Evolutionary conservation across 1,140 invertebrate genomes (phyloP), one percentile per base, ranked within the genome.

Genomic region (Ceratina australensis): DNA sequence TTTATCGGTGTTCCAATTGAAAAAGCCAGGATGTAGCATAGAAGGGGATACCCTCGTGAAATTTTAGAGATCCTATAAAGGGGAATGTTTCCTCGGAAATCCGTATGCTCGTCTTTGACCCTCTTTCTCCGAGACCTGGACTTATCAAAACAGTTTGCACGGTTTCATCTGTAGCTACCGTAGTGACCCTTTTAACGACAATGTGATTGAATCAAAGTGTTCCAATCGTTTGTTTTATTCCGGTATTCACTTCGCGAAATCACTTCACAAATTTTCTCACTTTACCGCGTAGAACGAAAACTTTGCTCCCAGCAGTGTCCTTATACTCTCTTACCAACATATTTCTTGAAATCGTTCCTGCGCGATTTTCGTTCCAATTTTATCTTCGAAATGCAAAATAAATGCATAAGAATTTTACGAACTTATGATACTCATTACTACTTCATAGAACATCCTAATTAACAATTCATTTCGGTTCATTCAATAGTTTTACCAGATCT

Each of bases 41-140:
- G 57, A 66, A 20, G 66, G 59, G 67, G 65, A 66, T 57, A 71
- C 74, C 20, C 81, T 86, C 87, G 72, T 87, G 80, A 88, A 87
- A 87, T 86, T 88, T 87, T 83, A 87, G 63, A 81, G 28, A 54
- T 54, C 59, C 80, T 59, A 87, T 87, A 86, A 88, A 87, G 68
- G 65, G 50, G 69, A 85, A 88, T 83, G 80, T n/a, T 78, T 78
- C 20, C 85, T 86, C 77, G 61, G 74, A 86, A 87, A 87, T 88
- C 78, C 78, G 81, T 83, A 88, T 87, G 85, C 78, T 82, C 67
- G 66, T 66, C 33, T 42, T 10, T 42, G 33, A 65, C 84, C 22
- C 66, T 15, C 63, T 54, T 57, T 20, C n/a, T 47, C 33, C 4
- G 20, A 18, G 76, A 0, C 26, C 13, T 20, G 12, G 7, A 74